Percentiles rank a stretch among this genome's conserved stretches.
Conservation (phyloP, 2,797 vertebrate genomes). For the Enteromius mattozi region DNA sequence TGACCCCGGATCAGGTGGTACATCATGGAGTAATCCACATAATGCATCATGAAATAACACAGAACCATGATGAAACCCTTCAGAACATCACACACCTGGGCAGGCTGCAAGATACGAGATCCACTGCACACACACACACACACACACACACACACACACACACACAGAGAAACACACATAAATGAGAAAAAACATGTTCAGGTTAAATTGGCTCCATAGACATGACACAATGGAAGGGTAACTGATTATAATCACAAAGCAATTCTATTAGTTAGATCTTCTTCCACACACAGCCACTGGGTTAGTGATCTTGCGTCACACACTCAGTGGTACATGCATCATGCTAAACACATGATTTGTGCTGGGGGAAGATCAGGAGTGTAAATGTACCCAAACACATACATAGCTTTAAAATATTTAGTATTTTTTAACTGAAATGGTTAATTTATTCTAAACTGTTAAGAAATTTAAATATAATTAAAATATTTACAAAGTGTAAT, state of each 20-base stretch:
- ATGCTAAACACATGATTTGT: conserved; percentile 12
- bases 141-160: conserved; percentile 50
- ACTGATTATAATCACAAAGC: not conserved
- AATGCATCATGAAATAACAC: conserved; percentile 98
- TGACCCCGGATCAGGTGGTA: conserved; percentile 97
- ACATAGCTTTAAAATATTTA: not conserved
- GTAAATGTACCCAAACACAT: not conserved
- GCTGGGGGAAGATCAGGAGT: not conserved
- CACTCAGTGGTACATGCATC: conserved; percentile 33
- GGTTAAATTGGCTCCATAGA: not conserved
- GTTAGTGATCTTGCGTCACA: conserved; percentile 21
- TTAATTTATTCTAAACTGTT: not conserved
- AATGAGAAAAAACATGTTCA: conserved; percentile 7
- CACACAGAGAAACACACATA: conserved; percentile 52
- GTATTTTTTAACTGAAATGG: not conserved
- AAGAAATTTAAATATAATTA: not conserved
- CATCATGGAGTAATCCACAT: conserved; percentile 99
- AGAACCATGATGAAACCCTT: conserved; percentile 93
- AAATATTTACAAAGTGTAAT: not conserved
- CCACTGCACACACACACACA: conserved; percentile 77
- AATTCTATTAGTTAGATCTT: conserved; percentile 4
- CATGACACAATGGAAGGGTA: not conserved
- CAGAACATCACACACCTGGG: conserved; percentile 95
- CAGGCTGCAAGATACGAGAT: conserved; percentile 92
- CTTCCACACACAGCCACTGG: conserved; percentile 16